A percentile compares a stretch with the other conserved stretches of the same genome.
Evolutionary conservation across 2,113 vertebrate genomes (phyloP).

Genomic region (Progne subis): DNA sequence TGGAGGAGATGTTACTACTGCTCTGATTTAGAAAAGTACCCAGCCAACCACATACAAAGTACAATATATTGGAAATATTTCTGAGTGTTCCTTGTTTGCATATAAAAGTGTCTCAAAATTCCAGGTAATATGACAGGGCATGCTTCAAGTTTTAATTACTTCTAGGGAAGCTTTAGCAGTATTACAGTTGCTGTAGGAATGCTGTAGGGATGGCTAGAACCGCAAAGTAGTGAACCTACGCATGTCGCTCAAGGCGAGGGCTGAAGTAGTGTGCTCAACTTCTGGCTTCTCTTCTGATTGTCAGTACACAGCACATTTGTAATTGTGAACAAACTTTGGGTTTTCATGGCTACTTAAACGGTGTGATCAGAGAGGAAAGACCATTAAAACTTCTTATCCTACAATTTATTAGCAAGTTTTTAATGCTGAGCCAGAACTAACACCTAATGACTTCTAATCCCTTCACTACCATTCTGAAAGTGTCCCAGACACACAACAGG

Average conservation of each 20-base stretch:
- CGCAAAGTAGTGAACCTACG: neutral
- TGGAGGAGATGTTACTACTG: neutral
- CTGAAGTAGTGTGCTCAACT: neutral
- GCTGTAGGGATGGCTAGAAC: neutral
- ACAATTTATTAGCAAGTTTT: neutral
- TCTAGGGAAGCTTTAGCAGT: neutral
- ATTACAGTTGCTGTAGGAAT: neutral
- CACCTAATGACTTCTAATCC: neutral
- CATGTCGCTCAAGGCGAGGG: accelerated
- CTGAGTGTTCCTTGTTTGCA: neutral
- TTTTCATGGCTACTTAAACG: neutral
- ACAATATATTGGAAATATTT: neutral
- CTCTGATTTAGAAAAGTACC: neutral
- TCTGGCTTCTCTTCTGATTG: neutral
- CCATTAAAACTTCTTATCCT: neutral
- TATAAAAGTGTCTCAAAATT: neutral
- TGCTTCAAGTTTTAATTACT: neutral
- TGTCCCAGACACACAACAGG: neutral
- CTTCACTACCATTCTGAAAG: neutral
- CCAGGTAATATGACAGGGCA: neutral
- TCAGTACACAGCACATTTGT: accelerated
- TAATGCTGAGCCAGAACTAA: neutral
- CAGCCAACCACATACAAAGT: neutral
- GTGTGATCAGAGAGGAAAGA: neutral
- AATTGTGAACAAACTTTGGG: neutral